Conservation (phyloP, 2,113 vertebrate species). For the Heloderma charlesbogerti region DNA sequence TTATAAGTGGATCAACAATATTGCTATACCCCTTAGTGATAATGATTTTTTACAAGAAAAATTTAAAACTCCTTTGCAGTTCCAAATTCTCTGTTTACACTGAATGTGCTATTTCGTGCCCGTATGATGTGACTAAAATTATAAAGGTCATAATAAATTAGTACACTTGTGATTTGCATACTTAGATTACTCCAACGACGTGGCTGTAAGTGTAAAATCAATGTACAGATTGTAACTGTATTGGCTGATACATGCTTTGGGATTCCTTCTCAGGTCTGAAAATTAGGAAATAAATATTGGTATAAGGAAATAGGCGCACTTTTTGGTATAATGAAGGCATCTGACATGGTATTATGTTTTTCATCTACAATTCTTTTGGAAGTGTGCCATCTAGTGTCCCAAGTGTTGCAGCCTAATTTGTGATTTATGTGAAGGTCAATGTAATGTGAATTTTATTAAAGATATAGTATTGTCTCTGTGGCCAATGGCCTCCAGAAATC, state of each 20-base stretch:
- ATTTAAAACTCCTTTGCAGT: neutral
- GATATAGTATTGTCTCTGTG: neutral
- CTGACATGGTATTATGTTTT: accelerated
- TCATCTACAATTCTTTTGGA: slow-evolving; percentile 48
- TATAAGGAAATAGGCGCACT: neutral
- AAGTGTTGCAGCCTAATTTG: neutral
- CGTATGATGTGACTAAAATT: neutral
- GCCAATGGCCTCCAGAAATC: neutral
- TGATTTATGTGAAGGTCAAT: slow-evolving; percentile 10
- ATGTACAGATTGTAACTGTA: neutral
- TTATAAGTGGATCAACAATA: neutral
- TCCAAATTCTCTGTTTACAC: neutral
- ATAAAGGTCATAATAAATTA: neutral
- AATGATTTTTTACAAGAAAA: neutral
- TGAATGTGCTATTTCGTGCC: neutral
- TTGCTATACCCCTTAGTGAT: neutral
- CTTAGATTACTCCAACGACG: neutral
- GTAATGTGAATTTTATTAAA: neutral
- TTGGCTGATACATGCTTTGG: neutral
- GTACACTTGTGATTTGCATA: neutral
- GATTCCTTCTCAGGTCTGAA: neutral
- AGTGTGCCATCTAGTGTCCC: slow-evolving; percentile 75
- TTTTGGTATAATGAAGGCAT: neutral
- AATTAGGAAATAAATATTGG: neutral
- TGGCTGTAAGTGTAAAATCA: neutral